Evolutionary conservation across 2,113 vertebrate species (phyloP), one percentile per base, ranked within the genome.

Genomic region (Melanocharis versteri): DNA sequence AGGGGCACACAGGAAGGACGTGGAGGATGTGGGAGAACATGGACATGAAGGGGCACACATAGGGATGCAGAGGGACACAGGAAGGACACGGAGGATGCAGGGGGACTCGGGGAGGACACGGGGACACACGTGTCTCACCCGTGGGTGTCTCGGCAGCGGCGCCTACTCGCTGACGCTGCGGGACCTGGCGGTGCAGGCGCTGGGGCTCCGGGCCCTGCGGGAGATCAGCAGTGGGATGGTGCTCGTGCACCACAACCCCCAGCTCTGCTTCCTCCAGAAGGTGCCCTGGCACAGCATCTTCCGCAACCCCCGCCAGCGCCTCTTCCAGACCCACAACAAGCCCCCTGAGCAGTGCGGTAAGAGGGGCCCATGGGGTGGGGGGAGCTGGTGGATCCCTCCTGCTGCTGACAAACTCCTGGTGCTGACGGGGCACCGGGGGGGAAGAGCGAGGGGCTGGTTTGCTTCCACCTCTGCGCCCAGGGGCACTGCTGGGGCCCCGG

Each of bases 401-500:
- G 4, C 13, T 22, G 9, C 11, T 56, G 75, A 14, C 6, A 20
- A 17, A 37, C 1, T 12, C 19, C 31, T 7, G 2, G 13, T 64
- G n/a, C 75, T 93, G 31, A n/a, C n/a, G n/a, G n/a, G n/a, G n/a
- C n/a, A n/a, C n/a, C n/a, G n/a, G n/a, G n/a, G n/a, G n/a, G n/a
- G n/a, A n/a, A n/a, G 76, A 93, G 72, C 0, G 83, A 98, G 64
- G 98, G 97, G 21, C 96, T 90, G 35, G 80, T 98, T 39, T 99
- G 99, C 96, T 97, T 99, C 97, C 81, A 86, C 1, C 97, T 99
- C 83, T 99, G 99, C 1, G 85, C 98, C 68, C 82, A 97, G 0
- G 98, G 97, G 18, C 98, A 98, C 80, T 99, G 99, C 97, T 99
- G 99, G 99, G 99, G 99, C 7, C 98, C 98, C 0, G 99, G 99